A percentile compares a stretch with the other conserved stretches of the same genome.
These are phyloP conservation scores for Hemiscyllium ocellatum DNA, from an alignment of 2,113 vertebrate genomes.

Conservation along the genomic window DNA sequence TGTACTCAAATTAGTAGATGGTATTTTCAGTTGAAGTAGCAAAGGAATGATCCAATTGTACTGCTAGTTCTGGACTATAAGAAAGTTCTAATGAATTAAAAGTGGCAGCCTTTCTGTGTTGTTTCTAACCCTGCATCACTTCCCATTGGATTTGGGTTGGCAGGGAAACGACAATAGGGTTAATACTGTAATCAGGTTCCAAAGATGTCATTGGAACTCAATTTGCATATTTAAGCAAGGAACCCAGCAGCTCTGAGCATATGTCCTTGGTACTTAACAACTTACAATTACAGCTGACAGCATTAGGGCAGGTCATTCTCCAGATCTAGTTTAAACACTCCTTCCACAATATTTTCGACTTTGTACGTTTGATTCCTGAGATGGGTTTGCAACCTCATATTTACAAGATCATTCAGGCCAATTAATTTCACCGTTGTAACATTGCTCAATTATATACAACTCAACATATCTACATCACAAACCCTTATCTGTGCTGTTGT, in stretches of 20 bases:
- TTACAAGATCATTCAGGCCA: background rate
- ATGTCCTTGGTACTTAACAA: background rate
- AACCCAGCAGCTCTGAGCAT: background rate
- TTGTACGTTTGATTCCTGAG: background rate
- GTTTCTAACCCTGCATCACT: background rate
- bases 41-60: background rate
- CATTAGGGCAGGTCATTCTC: background rate
- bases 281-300: background rate
- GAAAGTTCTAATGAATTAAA: background rate
- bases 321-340: background rate
- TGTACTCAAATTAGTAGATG: background rate
- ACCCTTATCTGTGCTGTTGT: background rate
- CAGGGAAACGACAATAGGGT: background rate
- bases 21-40: background rate
- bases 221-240: background rate
- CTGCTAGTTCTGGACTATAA: background rate
- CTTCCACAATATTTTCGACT: background rate
- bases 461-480: background rate
- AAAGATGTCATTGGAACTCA: background rate
- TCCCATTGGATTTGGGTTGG: background rate
- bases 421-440: background rate
- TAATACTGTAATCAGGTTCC: background rate
- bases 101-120: background rate
- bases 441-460: background rate
- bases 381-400: background rate